Percentiles rank a stretch among this genome's conserved stretches.
Conservation (phyloP, 2,797 vertebrate species). For the Odontamblyopus rebecca region DNA sequence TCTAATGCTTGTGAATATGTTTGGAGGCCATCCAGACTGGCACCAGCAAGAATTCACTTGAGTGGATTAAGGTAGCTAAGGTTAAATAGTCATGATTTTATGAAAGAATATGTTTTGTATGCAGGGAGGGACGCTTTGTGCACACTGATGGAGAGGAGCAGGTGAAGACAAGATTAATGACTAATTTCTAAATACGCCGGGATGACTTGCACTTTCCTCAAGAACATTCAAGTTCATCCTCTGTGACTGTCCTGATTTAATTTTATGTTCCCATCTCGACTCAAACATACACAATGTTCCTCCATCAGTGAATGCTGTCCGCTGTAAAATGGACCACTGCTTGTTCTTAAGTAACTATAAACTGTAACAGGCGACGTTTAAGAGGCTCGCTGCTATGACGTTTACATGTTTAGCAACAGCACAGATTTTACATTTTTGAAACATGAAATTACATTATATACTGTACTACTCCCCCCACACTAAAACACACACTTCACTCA, state of each 20-base stretch:
- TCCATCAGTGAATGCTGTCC: slow-evolving; percentile 4
- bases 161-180: slow-evolving; percentile 17
- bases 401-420: slow-evolving; percentile 61
- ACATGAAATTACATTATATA: no score
- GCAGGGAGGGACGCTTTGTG: slow-evolving; percentile 18
- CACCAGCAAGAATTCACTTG: slow-evolving; percentile 47
- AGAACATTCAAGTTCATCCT: slow-evolving; percentile 6
- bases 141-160: slow-evolving; percentile 7
- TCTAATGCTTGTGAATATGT: slow-evolving; percentile 62
- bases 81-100: slow-evolving; percentile 50
- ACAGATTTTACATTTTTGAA: no score
- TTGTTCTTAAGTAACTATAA: slow-evolving; percentile 43
- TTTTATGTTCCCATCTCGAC: slow-evolving; percentile 1
- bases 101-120: slow-evolving; percentile 44
- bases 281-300: slow-evolving; percentile 11
- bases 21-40: slow-evolving; percentile 63
- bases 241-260: slow-evolving; percentile 7
- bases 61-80: slow-evolving; percentile 52
- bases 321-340: slow-evolving; percentile 26
- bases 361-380: slow-evolving; percentile 65
- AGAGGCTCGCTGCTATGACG: slow-evolving; percentile 59
- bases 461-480: no score
- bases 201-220: slow-evolving; percentile 39
- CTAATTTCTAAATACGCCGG: slow-evolving; percentile 13
- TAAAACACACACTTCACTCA: no score